Evolutionary conservation across 2,888 invertebrate species (phyloP), one percentile per base, ranked within the genome.

Genomic region (Harmothoe impar): DNA sequence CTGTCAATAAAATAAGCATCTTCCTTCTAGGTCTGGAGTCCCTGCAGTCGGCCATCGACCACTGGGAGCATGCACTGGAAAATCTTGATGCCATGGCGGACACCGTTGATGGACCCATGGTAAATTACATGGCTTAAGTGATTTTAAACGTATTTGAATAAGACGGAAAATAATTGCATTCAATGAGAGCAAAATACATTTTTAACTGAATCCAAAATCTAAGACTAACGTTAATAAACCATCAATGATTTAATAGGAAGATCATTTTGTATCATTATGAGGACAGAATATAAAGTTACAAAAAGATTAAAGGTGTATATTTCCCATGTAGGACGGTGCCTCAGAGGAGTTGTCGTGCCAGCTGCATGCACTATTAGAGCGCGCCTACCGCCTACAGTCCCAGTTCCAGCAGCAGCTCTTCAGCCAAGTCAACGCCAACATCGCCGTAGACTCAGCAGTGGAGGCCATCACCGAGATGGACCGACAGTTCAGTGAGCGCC

Each of bases 61-160:
- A 98, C 95, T 99, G 99, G 99, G 99, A 99, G 96, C 98, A 99
- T 96, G 98, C 99, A 20, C 96, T 99, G 93, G 97, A 94, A 93
- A 94, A 94, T 89, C 92, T 95, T 90, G 94, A 92, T 15, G 86
- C 91, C 23, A 89, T 77, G 78, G 88, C 91, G 23, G 91, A 68
- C 81, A 84, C n/a, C 10, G 43, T 84, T 23, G 84, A 84, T 84
- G 84, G 84, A 17, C 43, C 84, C 25, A 10, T n/a, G 72, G 62
- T 68, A 93, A 93, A 94, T 20, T 1, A 3, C 17, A 81, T 43
- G 10, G 5, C 43, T 43, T 10, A 43, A 10, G 43, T 43, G 3
- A 43, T 43, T 43, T 43, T 43, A 10, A 43, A 43, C 10, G 5
- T 43, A 10, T 7, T 43, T 43, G 5, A 7, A 43, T 43, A 43